Conservation (phyloP, 2,888 invertebrate species). For the Ectemnius cavifrons region DNA sequence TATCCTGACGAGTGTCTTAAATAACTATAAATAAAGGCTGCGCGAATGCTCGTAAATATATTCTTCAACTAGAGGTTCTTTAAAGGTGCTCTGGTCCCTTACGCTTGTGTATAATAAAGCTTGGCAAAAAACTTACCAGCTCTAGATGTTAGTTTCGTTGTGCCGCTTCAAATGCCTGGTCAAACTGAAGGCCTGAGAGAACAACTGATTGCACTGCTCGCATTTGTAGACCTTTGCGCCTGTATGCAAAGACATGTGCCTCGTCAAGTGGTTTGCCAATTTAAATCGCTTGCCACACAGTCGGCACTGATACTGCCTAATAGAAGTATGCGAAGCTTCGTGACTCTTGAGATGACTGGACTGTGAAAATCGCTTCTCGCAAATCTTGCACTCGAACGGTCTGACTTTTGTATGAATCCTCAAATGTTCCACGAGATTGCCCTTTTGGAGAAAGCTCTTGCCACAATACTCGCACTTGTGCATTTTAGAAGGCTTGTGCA, state of each 20-base stretch:
- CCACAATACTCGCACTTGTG: constrained; percentile 74
- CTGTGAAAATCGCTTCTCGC: constrained; percentile 72
- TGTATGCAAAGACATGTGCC: constrained; percentile 72
- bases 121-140: too few relatives aligned
- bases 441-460: constrained; percentile 71
- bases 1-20: constrained; percentile 79
- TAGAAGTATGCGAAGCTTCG: constrained; percentile 67
- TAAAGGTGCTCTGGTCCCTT: too few relatives aligned
- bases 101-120: too few relatives aligned
- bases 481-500: constrained; percentile 68
- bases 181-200: constrained; percentile 79
- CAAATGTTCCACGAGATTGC: constrained; percentile 74
- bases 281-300: constrained; percentile 75
- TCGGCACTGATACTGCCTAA: constrained; percentile 71
- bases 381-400: constrained; percentile 72
- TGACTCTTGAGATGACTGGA: constrained; percentile 76
- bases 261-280: constrained; percentile 72
- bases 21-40: constrained; percentile 36
- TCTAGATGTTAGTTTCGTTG: constrained; percentile 60
- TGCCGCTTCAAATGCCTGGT: constrained; percentile 79
- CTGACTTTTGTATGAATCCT: constrained; percentile 74
- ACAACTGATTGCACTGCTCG: constrained; percentile 78
- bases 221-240: constrained; percentile 75
- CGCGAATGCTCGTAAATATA: too few relatives aligned
- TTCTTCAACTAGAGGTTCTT: too few relatives aligned